Base-by-base conservation (phyloP, 1,140 invertebrate genomes). In the Chionoecetes opilio region DNA sequence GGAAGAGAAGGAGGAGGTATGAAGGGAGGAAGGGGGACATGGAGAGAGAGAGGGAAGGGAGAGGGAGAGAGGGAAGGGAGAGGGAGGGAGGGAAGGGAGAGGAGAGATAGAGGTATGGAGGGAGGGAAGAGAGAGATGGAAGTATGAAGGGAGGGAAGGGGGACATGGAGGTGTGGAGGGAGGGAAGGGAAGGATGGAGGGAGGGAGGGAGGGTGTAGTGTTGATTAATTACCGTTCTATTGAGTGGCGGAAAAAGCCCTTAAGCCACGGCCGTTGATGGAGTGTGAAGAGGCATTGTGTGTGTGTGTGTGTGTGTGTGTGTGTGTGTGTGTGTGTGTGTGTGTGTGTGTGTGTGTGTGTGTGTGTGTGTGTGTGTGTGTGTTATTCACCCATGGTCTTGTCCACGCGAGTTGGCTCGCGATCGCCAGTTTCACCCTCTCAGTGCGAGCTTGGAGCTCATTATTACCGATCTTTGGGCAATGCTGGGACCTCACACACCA, bases 201-300 rank as follows among this genome's bases (percentile, higher is more conserved):
- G 63, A 75, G 63, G 63, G 63, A 75, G 11, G 6, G 63, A n/a
- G 63, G n/a, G 63, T 8, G 41, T 5, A 75, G 63, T 75, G 63
- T 75, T 75, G 63, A 75, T 75, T 75, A 75, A 75, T 75, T n/a
- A 26, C n/a, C 11, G 63, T 75, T 75, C 63, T 75, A 75, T 75
- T 75, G 63, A 75, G 63, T 75, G 63, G 63, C 63, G 63, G 63
- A 75, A 17, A 75, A 75, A 75, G 63, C 11, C 21, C 63, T 75
- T 75, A 75, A 26, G 63, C n/a, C 63, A 26, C n/a, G 11, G 63
- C 63, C 21, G n/a, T 17, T 75, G 63, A 75, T 75, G 63, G 21
- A 75, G 63, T 75, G 63, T 75, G 21, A 75, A 75, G 63, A n/a
- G 63, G 63, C 63, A n/a, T 75, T 75, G 63, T 75, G 46, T 53